These are phyloP conservation scores for Pseudolycoriella hygida DNA, from an alignment of 2,888 invertebrate species.

Conservation along the genomic window DNA sequence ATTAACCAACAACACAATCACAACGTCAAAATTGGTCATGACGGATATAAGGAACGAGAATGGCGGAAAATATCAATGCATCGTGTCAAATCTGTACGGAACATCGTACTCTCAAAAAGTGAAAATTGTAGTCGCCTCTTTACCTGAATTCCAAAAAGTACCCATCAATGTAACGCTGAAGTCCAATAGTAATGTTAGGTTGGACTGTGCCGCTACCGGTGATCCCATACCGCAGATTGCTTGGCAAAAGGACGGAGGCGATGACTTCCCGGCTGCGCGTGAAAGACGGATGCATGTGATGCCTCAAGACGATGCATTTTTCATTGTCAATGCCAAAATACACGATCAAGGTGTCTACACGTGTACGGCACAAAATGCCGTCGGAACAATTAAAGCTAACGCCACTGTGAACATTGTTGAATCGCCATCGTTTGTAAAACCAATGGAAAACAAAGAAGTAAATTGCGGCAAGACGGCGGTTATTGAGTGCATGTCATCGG, in stretches of 20 bases:
- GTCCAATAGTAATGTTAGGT: constrained; percentile 57
- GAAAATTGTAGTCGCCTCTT: constrained; percentile 52
- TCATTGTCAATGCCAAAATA: constrained; percentile 79
- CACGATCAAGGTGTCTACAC: constrained; percentile 85
- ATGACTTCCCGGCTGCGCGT: constrained; percentile 85
- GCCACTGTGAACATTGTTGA: constrained; percentile 56
- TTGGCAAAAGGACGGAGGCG: constrained; percentile 83
- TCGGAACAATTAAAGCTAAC: constrained; percentile 73
- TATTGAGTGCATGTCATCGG: constrained; percentile 71
- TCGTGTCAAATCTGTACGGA: constrained; percentile 76
- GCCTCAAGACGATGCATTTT: constrained; percentile 79
- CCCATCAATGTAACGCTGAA: constrained; percentile 71
- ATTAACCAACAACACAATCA: constrained; percentile 35
- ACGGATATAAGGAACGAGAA: constrained; percentile 59
- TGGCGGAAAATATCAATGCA: constrained; percentile 84
- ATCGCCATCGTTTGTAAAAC: constrained; percentile 69
- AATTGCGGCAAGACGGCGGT: constrained; percentile 70
- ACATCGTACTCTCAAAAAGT: constrained; percentile 77
- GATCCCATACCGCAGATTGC: constrained; percentile 78
- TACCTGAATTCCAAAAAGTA: constrained; percentile 57
- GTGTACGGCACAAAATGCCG: constrained; percentile 80
- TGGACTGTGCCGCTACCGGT: constrained; percentile 84
- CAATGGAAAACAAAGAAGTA: constrained; percentile 71
- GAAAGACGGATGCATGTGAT: constrained; percentile 87
- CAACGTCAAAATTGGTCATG: constrained; percentile 55